Conservation (phyloP, 2,888 invertebrate genomes). For the Lycophotia porphyrea region DNA sequence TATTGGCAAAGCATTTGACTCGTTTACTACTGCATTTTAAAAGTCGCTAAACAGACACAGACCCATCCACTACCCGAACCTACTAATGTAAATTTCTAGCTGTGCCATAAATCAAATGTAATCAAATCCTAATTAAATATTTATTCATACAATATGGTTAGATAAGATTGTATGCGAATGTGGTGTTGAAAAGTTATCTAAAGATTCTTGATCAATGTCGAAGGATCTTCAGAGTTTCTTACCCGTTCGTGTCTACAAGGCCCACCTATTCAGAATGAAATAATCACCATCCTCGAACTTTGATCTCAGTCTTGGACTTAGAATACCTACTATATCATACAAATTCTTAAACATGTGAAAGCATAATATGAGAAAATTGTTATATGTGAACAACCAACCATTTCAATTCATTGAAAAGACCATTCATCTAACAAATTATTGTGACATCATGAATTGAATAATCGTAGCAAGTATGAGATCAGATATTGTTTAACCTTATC, state of each 20-base stretch:
- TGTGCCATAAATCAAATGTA: not conserved
- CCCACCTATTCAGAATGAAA: too few relatives aligned
- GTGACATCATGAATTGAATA: slow-evolving; percentile 50
- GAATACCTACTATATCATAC: not conserved
- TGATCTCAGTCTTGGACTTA: not conserved
- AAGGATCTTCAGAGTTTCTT: not conserved
- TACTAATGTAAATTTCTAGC: not conserved
- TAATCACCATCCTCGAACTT: not conserved
- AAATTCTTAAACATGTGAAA: slow-evolving; percentile 26
- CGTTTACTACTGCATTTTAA: too few relatives aligned
- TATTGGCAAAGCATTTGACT: too few relatives aligned
- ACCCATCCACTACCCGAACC: too few relatives aligned
- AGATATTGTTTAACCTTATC: slow-evolving; percentile 57
- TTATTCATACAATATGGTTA: not conserved
- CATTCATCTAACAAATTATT: slow-evolving; percentile 33
- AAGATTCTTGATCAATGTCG: not conserved
- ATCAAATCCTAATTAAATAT: not conserved
- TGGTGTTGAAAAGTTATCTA: not conserved
- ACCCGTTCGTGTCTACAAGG: not conserved
- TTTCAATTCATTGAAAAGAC: slow-evolving; percentile 11
- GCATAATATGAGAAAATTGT: not conserved
- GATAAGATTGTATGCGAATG: not conserved
- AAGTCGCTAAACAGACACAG: not conserved
- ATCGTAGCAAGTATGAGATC: slow-evolving; percentile 44
- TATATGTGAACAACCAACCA: slow-evolving; percentile 13